Evolutionary conservation across 1,140 invertebrate genomes (phyloP), one percentile per base, ranked within the genome.

Genomic region (Drosophila repletoides): DNA sequence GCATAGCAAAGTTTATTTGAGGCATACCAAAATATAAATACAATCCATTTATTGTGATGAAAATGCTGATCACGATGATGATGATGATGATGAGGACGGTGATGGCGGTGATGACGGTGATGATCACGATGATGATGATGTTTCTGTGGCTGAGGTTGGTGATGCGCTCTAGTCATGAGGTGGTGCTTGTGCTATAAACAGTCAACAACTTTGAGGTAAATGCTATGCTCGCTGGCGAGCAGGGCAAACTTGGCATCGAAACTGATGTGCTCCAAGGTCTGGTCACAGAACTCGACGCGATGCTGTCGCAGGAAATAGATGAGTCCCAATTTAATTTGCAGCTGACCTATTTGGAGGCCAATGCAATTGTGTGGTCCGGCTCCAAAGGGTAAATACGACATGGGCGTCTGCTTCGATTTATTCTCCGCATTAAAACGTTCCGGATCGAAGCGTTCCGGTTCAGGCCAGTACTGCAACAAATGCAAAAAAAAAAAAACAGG

Each of bases 281-380:
- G 59, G 33, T 89, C 88, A 46, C 88, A 88, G 31, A 89, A 38
- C 59, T 89, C 88, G n/a, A 89, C 80, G 3, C 84, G 73, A 51
- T 88, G 80, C 38, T 69, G 68, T 4, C 76, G 80, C 43, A 89
- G 51, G 10, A 89, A 88, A 38, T 84, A 75, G 33, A 90, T 89
- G 3, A 92, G 68, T 21, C 92, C 90, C 14, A 92, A 72, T 66
- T 92, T 92, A 0, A 92, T 81, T 66, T 92, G 90, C 55, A 93
- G 61, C 38, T 91, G 61, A 1, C 91, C 93, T 61, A 94, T 91
- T 15, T 91, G 84, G 67, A 91, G 90, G 26, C 93, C 94, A 56
- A 94, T 93, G 67, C 93, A 94, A 53, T 92, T 92, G 53, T 93
- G 90, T 0, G 92, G 91, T 2, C 93, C 93, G 2, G 93, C 92